Evolutionary conservation across 2,888 invertebrate genomes (phyloP).

Genomic region (Peribatodes rhomboidaria): DNA sequence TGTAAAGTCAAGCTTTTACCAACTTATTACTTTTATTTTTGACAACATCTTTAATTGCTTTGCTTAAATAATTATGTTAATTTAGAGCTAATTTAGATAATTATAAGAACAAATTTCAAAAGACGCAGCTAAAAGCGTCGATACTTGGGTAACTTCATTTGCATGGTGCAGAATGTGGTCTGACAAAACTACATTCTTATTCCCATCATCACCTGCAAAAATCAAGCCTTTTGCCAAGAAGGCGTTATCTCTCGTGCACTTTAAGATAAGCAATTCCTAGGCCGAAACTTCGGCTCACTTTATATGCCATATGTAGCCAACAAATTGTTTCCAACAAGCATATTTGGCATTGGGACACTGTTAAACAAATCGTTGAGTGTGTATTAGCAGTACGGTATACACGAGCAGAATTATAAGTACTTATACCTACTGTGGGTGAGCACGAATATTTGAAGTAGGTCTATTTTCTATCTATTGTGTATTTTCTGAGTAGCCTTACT

Average conservation of each 20-base stretch:
- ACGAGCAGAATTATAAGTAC: constrained; percentile 67
- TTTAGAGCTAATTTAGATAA: background rate
- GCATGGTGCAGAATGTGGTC: constrained; percentile 5
- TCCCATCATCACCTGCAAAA: constrained; percentile 20
- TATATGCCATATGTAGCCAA: constrained; percentile 75
- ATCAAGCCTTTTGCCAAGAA: constrained; percentile 27
- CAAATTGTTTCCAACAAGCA: constrained; percentile 75
- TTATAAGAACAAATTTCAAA: background rate
- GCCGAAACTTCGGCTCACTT: constrained; percentile 65
- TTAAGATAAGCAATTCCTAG: constrained; percentile 41
- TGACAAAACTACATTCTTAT: constrained; percentile 15
- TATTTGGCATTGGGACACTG: constrained; percentile 80
- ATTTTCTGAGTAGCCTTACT: constrained; percentile 22
- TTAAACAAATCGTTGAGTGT: constrained; percentile 79
- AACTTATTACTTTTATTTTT: background rate
- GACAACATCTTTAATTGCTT: background rate
- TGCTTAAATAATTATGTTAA: constrained; percentile 1
- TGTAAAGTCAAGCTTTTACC: background rate
- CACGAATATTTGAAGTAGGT: constrained; percentile 2
- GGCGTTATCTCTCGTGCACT: constrained; percentile 24
- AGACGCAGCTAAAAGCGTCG: background rate
- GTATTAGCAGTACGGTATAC: constrained; percentile 71
- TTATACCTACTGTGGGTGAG: constrained; percentile 26
- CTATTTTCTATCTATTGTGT: constrained; percentile 28
- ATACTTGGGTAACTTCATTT: background rate